Evolutionary conservation across 1,140 invertebrate species (phyloP).

Genomic region (Pomacea maculata): DNA sequence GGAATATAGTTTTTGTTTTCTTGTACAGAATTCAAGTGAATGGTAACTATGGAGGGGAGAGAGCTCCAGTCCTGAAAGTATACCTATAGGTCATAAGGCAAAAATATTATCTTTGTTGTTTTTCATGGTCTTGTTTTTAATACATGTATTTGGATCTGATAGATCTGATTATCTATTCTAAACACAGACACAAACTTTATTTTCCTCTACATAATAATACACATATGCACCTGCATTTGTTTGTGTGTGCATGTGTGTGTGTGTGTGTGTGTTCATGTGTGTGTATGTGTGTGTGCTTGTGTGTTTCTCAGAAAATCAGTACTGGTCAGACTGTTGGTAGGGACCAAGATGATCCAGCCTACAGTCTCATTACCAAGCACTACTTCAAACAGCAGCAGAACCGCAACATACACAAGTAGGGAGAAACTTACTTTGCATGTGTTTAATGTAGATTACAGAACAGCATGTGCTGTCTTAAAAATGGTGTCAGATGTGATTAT

Average conservation of each 20-base stretch:
- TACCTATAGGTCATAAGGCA: too few relatives aligned
- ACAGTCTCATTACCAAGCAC: constrained; percentile 43
- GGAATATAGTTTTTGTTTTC: too few relatives aligned
- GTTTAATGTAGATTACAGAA: too few relatives aligned
- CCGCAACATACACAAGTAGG: constrained; percentile 37
- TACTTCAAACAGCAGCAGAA: constrained; percentile 37
- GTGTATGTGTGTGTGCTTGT: not conserved
- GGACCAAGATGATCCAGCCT: constrained; percentile 38
- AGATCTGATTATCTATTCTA: too few relatives aligned
- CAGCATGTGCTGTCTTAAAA: too few relatives aligned
- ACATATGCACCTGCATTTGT: not conserved
- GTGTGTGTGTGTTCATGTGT: constrained; percentile 1
- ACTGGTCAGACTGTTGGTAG: constrained; percentile 40
- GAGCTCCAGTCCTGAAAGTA: too few relatives aligned
- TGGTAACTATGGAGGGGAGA: too few relatives aligned
- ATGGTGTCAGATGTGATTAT: too few relatives aligned
- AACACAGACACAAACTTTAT: too few relatives aligned
- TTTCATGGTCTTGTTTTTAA: not conserved
- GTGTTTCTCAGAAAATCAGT: constrained; percentile 23
- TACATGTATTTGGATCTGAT: too few relatives aligned
- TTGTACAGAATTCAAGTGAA: too few relatives aligned
- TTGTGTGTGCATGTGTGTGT: not conserved
- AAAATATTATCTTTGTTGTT: not conserved
- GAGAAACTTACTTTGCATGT: not conserved
- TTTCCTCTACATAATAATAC: not conserved